Evolutionary conservation across 2,113 vertebrate genomes (phyloP).

Genomic region (Melospiza georgiana): DNA sequence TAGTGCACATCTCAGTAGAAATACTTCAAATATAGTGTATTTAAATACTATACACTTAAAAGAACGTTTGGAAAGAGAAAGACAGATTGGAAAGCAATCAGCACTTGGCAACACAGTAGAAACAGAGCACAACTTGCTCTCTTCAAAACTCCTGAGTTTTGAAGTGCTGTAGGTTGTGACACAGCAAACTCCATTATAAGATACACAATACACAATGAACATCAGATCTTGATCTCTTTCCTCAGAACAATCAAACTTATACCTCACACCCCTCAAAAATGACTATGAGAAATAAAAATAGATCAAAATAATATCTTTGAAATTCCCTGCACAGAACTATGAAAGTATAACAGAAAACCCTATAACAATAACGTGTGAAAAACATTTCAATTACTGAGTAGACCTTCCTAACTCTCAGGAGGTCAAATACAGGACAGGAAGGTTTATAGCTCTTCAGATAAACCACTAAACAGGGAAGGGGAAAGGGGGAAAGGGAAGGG

Average conservation of each 20-base stretch:
- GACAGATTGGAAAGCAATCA: neutral
- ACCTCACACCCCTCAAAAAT: neutral
- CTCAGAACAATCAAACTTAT: neutral
- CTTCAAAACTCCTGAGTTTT: neutral
- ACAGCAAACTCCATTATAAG: neutral
- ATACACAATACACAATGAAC: neutral
- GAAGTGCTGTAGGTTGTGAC: neutral
- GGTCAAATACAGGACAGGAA: fast-evolving
- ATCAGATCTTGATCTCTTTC: neutral
- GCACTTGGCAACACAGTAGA: neutral
- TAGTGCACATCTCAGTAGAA: neutral
- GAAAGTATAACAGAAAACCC: neutral
- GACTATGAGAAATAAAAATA: neutral
- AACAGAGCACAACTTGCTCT: neutral
- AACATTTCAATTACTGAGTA: neutral
- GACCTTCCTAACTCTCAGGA: neutral
- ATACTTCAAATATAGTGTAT: neutral
- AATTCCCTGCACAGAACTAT: neutral
- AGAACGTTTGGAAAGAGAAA: neutral
- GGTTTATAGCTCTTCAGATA: neutral
- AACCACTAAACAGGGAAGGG: neutral
- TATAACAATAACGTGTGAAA: fast-evolving
- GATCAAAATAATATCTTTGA: neutral
- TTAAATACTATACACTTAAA: neutral
- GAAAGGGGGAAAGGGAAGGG: too few relatives aligned